Conservation (phyloP, 2,113 vertebrate species). For the Micronisus gabar region DNA sequence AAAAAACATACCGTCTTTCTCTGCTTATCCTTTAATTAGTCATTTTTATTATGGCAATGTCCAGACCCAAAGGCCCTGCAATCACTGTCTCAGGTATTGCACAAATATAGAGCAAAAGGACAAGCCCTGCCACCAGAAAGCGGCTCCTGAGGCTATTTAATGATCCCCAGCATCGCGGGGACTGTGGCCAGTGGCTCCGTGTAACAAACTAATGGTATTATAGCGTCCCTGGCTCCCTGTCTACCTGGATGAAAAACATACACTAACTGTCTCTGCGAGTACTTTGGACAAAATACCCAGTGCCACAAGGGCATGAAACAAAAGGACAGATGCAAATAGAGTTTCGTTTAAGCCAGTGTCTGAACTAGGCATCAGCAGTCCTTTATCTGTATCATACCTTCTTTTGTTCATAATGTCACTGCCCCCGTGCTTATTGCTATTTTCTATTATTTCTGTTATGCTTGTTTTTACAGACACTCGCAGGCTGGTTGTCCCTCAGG, state of each 20-base stretch:
- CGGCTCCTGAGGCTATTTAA: neutral
- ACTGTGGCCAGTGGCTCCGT: neutral
- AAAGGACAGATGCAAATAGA: neutral
- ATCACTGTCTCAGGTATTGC: neutral
- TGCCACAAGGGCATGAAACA: neutral
- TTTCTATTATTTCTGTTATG: neutral
- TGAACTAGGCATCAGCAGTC: neutral
- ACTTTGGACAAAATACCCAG: neutral
- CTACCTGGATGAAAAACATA: neutral
- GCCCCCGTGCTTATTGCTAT: neutral
- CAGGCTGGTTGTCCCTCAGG: neutral
- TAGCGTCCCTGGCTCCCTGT: neutral
- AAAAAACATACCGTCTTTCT: accelerated
- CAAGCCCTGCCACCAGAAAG: neutral
- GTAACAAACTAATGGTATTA: neutral
- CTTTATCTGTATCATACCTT: neutral
- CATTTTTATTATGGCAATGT: neutral
- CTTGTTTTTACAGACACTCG: neutral
- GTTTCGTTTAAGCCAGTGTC: neutral
- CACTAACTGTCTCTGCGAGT: neutral
- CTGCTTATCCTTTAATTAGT: neutral
- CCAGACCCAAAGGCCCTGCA: neutral
- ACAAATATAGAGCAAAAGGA: neutral
- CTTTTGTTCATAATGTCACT: neutral
- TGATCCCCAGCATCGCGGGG: neutral